phyloP scores from a whole-genome alignment of 2,888 invertebrate genomes.

The Flexamia atlantica region DNA sequence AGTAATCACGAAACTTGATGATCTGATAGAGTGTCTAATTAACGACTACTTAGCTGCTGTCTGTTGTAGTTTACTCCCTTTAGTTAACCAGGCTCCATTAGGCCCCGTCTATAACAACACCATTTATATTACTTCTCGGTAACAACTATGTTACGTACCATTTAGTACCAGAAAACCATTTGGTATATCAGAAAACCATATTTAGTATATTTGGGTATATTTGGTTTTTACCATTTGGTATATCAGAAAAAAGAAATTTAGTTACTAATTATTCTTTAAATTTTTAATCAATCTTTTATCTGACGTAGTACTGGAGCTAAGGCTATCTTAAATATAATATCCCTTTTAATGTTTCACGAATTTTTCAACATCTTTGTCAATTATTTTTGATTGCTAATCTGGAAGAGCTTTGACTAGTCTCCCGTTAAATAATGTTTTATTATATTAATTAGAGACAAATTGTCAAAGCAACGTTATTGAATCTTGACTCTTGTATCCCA shows the following conservation, averaged over 20 bases:
- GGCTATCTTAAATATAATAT: too few species aligned
- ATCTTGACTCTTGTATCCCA: neutral
- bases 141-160: too few species aligned
- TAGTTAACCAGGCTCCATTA: constrained; percentile 8
- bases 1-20: neutral
- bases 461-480: neutral
- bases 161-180: too few species aligned
- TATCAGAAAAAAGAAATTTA: too few species aligned
- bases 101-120: neutral
- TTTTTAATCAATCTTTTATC: too few species aligned
- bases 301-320: too few species aligned
- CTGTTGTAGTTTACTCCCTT: constrained; percentile 1
- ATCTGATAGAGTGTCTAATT: neutral
- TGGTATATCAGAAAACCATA: too few species aligned
- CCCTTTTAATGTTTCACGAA: too few species aligned
- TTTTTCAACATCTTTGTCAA: neutral
- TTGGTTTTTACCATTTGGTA: too few species aligned
- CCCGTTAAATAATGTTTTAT: neutral
- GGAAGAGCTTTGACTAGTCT: neutral
- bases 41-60: neutral
- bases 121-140: too few species aligned
- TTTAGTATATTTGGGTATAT: too few species aligned
- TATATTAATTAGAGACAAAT: neutral
- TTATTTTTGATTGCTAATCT: neutral
- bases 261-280: too few species aligned